Conservation (phyloP, 2,888 invertebrate genomes). For the Monochamus alternatus region DNA sequence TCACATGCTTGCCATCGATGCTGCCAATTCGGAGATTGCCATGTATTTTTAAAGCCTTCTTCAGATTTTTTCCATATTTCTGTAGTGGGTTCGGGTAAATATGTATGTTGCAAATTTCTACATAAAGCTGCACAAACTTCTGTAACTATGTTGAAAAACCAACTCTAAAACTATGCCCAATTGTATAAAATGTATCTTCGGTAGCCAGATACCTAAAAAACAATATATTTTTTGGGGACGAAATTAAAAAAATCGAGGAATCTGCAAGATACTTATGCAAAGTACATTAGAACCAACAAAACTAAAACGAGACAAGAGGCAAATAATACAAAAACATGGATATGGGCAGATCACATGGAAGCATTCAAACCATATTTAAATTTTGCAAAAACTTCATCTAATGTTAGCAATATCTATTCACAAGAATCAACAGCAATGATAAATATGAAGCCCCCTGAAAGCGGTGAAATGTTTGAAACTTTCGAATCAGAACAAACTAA, state of each 20-base stretch:
- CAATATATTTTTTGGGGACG: conserved; percentile 46
- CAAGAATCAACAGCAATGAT: not conserved
- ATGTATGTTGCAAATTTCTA: conserved; percentile 50
- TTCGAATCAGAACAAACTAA: conserved; percentile 17
- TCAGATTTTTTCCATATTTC: conserved; percentile 55
- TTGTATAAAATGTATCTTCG: conserved; percentile 46
- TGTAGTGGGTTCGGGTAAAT: conserved; percentile 49
- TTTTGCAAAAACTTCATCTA: conserved; percentile 38
- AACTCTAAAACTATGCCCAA: conserved; percentile 49
- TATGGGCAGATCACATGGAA: conserved; percentile 38
- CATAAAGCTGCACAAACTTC: conserved; percentile 59
- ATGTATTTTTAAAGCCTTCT: too few species aligned
- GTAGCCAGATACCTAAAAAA: conserved; percentile 53
- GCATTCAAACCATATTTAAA: conserved; percentile 31
- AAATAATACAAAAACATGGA: conserved; percentile 26
- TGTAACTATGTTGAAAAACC: conserved; percentile 58
- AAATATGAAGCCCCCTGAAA: not conserved
- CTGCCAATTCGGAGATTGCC: too few species aligned
- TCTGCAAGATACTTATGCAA: conserved; percentile 48
- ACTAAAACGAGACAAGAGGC: conserved; percentile 40
- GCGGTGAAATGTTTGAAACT: conserved; percentile 1
- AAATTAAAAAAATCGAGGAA: conserved; percentile 49
- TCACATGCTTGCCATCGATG: too few species aligned
- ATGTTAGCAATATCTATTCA: conserved; percentile 12
- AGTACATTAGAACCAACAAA: conserved; percentile 41